Conservation (phyloP, 2,797 vertebrate species). For the Yasuhikotakia modesta region DNA sequence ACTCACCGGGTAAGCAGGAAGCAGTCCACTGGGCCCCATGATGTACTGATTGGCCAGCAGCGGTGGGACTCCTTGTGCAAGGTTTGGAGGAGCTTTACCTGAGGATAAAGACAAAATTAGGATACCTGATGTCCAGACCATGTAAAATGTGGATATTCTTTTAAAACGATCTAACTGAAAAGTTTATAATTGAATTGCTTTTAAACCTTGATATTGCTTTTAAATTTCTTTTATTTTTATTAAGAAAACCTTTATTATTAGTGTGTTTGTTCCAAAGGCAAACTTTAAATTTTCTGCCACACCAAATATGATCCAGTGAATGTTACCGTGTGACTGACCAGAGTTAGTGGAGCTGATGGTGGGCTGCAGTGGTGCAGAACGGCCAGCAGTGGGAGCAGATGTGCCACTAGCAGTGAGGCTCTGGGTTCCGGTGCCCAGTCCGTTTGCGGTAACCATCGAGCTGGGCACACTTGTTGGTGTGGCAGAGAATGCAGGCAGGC, state of each 20-base stretch:
- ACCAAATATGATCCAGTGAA: not conserved
- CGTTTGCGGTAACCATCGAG: constrained; percentile 70
- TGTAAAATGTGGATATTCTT: no score
- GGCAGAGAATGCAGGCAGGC: constrained; percentile 69
- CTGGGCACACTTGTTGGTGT: constrained; percentile 61
- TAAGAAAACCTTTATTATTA: no score
- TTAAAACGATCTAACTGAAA: no score
- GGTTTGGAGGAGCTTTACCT: constrained; percentile 96
- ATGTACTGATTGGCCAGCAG: constrained; percentile 97
- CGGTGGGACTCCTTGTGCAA: constrained; percentile 92
- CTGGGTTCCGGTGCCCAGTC: constrained; percentile 75
- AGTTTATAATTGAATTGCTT: no score
- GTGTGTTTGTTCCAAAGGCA: no score
- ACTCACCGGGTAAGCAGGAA: constrained; percentile 96
- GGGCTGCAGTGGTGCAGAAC: constrained; percentile 82
- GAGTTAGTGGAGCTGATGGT: constrained; percentile 65
- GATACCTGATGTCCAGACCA: no score
- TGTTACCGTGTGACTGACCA: constrained; percentile 32
- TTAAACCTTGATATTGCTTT: no score
- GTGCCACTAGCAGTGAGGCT: constrained; percentile 80
- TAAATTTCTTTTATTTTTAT: no score
- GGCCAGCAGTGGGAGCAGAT: constrained; percentile 73
- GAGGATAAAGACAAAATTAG: constrained; percentile 49
- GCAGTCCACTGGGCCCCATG: constrained; percentile 95
- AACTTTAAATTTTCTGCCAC: no score